Evolutionary conservation across 64 coral and sea anemone genomes (phyloP), one percentile per base, ranked within the genome.

Genomic region (Dendronephthya gigantea): DNA sequence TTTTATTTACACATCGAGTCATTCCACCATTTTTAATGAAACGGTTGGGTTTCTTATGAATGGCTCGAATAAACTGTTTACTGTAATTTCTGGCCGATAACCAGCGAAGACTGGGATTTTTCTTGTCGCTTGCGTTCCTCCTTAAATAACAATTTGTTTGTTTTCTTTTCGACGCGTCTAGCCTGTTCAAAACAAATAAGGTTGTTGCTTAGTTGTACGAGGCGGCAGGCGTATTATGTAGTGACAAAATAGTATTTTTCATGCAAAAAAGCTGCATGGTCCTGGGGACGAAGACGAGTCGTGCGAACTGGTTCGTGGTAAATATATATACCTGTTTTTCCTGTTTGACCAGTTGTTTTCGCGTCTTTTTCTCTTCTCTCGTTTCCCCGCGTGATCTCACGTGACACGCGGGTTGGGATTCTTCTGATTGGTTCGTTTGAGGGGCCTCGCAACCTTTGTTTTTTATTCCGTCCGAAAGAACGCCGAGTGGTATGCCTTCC

Each of bases 91-190:
- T 79, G 72, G 37, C 72, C 72, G 9, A 35, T 34, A 9, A 79
- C 8, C 13, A 79, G 32, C 13, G 19, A 29, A 34, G 27, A 35
- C 4, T 79, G 19, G 0, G 83, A 49, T 82, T 82, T 90, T 81
- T 98, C 95, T 89, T 98, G 95, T 85, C 87, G 50, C 30, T 91
- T 88, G 9, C 87, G 85, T 88, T 98, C 95, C 17, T 87, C 88
- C 90, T 98, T 98, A 34, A 98, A 98, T 30, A 90, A 83, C 9
- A 90, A 59, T 69, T 98, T 98, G 38, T 98, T 98, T 5, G 85
- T 84, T 68, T 98, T 98, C 82, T 93, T 93, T 76, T 98, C 95
- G 9, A 87, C 84, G 12, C 95, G 87, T 90, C 95, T 90, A 62
- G 89, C 81, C 92, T 93, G 51, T 62, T 27, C 6, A 62, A 62